Base-by-base conservation (phyloP, 2,888 invertebrate species). In the Agrotis segetum region DNA sequence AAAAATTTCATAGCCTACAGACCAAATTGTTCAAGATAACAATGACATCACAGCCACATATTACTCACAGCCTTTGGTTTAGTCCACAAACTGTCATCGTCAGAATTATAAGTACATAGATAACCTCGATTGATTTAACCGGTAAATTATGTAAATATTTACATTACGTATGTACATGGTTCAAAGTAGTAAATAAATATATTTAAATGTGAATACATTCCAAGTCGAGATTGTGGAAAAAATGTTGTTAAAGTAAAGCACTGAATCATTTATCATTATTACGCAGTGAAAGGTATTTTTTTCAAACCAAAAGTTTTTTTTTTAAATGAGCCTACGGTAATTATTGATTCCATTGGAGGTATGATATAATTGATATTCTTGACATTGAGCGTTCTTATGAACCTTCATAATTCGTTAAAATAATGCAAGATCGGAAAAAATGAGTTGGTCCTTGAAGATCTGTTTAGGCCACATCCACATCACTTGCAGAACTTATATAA, bases 81-180 rank as follows among this genome's bases (percentile, higher is more conserved):
- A 52, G 56, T 70, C 21, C 53, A 46, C 44, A 40, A 17, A 50
- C 50, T 29, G 14, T 29, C 68, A 66, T 4, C 44, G 59, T 65
- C 40, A 62, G 53, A 75, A 52, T 13, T 60, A 1, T 47, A 13
- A 34, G 29, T 60, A 63, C 59, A 66, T 17, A 40, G 60, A 80
- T 67, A 70, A 67, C 81, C 67, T 76, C 61, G 70, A 67, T 76
- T 64, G 64, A 76, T 62, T 53, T 70, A 46, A 66, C 19, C 47
- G 60, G 46, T 58, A 24, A 56, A 64, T 47, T 68, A 73, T 72
- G 68, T 67, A 58, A 77, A 77, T 70, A 65, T 52, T 72, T 74
- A 53, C 53, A 46, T 52, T 79, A 74, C 5, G 50, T 58, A 53
- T n/a, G 44, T 44, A 47, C 63, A 64, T 46, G 29, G 76, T 67